Conservation (phyloP, 2,888 invertebrate species). For the Lomographa bimaculata region DNA sequence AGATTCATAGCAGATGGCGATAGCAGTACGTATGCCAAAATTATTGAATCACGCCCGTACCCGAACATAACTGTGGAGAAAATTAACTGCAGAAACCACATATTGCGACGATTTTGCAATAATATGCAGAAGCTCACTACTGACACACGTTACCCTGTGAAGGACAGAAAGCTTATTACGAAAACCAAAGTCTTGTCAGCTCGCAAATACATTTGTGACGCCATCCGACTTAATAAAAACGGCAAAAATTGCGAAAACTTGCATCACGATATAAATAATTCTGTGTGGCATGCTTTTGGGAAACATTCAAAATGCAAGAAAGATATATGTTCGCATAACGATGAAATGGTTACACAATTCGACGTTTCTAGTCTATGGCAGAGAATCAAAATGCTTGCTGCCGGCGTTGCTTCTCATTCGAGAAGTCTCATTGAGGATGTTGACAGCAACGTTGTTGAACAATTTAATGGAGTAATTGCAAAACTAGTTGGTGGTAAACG, state of each 20-base stretch:
- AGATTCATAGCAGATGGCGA: slow-evolving; percentile 5
- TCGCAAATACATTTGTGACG: not conserved
- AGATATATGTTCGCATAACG: not conserved
- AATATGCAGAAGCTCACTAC: not conserved
- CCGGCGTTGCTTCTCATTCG: not conserved
- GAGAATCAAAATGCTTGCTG: not conserved
- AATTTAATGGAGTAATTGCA: slow-evolving; percentile 9
- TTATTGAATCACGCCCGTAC: not conserved
- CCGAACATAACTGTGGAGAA: slow-evolving; percentile 1
- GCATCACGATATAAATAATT: slow-evolving; percentile 3
- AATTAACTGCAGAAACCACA: slow-evolving; percentile 2
- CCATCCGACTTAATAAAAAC: not conserved
- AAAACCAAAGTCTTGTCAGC: not conserved
- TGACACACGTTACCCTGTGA: not conserved
- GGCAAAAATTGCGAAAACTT: not conserved
- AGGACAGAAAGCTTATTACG: not conserved
- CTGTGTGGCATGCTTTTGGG: slow-evolving; percentile 1
- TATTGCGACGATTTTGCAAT: not conserved
- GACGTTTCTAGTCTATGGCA: slow-evolving; percentile 1
- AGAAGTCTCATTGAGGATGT: slow-evolving; percentile 7
- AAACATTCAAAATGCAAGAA: slow-evolving; percentile 3
- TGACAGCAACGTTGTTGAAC: slow-evolving; percentile 11
- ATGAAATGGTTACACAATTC: not conserved
- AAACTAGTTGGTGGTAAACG: slow-evolving; percentile 18
- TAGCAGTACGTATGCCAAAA: slow-evolving; percentile 3